These are phyloP conservation scores for Tautogolabrus adspersus DNA, from an alignment of 2,113 vertebrate species.

Conservation along the genomic window DNA sequence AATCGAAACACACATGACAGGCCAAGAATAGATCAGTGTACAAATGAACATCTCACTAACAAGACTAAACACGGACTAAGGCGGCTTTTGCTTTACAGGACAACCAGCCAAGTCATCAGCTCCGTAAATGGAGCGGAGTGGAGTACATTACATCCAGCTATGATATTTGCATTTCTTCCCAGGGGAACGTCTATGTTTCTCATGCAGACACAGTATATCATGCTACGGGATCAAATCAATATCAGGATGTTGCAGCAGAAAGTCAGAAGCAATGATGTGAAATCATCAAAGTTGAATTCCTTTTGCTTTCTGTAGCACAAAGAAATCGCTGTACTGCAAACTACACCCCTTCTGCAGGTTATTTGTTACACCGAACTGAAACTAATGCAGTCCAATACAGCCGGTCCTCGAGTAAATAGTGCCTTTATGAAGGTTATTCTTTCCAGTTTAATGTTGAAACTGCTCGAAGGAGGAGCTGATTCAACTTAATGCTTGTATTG, in stretches of 20 bases:
- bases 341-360: slow-evolving; percentile 6
- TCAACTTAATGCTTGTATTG: slow-evolving; percentile 1
- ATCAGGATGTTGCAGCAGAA: slow-evolving; percentile 28
- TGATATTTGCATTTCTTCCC: slow-evolving; percentile 32
- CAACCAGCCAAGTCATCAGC: slow-evolving; percentile 42
- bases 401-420: neutral
- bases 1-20: neutral
- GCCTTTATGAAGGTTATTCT: neutral
- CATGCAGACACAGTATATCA: slow-evolving; percentile 39
- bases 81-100: slow-evolving; percentile 40
- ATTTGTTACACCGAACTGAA: slow-evolving; percentile 11
- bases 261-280: slow-evolving; percentile 31
- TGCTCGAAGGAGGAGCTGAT: neutral
- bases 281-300: slow-evolving; percentile 30
- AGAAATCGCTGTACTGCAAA: neutral
- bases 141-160: slow-evolving; percentile 46
- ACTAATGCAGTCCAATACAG: slow-evolving; percentile 29
- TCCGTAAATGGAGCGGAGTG: slow-evolving; percentile 37
- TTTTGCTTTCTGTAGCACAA: slow-evolving; percentile 20
- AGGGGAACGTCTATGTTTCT: slow-evolving; percentile 37
- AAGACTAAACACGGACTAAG: slow-evolving; percentile 23
- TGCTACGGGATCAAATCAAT: slow-evolving; percentile 61
- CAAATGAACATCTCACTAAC: slow-evolving; percentile 10
- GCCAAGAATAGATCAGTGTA: slow-evolving; percentile 1
- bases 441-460: slow-evolving; percentile 13